phyloP scores from a whole-genome alignment of 2,797 vertebrate species.

The Oreonectes daqikongensis region DNA sequence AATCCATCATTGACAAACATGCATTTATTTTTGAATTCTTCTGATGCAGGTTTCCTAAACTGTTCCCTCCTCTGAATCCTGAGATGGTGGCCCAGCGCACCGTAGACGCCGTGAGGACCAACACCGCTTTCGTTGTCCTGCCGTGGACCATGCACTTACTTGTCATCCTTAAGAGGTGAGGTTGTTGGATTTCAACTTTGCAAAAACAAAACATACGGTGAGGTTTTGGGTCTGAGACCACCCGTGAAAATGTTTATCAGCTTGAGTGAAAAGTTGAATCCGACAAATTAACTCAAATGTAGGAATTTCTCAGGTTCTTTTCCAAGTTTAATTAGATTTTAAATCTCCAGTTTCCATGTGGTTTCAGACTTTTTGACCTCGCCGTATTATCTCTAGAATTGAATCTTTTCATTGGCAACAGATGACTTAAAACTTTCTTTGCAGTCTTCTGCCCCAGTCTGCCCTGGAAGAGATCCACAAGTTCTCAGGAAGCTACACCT shows the following conservation, averaged over 20 bases:
- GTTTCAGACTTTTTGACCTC: neutral
- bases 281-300: neutral
- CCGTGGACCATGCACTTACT: constrained; percentile 97
- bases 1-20: neutral
- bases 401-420: constrained; percentile 10
- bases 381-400: neutral
- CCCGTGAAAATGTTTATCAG: neutral
- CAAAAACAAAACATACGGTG: neutral
- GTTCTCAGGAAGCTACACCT: constrained; percentile 95
- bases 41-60: constrained; percentile 87
- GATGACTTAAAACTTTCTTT: neutral
- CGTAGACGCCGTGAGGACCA: constrained; percentile 89
- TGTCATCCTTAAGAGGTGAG: constrained; percentile 92
- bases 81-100: constrained; percentile 93
- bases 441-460: constrained; percentile 92
- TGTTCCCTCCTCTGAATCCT: constrained; percentile 94
- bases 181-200: neutral
- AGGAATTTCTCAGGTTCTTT: neutral
- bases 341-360: neutral
- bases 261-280: neutral
- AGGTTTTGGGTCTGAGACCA: neutral
- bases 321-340: neutral
- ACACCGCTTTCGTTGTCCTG: constrained; percentile 90
- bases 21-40: constrained; percentile 6
- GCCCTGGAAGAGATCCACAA: constrained; percentile 97